A percentile compares a stretch with the other conserved stretches of the same genome.
phyloP scores from a whole-genome alignment of 2,888 invertebrate species.

The Diarsia mendica region DNA sequence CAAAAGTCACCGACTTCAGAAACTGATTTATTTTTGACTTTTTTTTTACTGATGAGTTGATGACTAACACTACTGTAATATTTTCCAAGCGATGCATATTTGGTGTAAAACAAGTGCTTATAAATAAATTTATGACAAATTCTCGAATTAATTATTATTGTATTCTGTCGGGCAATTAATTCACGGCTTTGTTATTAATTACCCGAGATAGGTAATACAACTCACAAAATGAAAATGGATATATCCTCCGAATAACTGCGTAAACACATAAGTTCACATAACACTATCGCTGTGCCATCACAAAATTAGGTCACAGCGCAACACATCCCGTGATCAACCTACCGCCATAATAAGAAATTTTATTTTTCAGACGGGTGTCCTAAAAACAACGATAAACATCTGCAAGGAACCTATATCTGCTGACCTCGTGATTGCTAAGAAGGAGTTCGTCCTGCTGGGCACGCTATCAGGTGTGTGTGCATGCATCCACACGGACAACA shows the following conservation, averaged over 20 bases:
- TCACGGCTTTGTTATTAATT: neutral
- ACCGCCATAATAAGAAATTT: neutral
- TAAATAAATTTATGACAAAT: slow-evolving; percentile 15
- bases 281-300: neutral
- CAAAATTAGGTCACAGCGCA: neutral
- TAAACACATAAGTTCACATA: neutral
- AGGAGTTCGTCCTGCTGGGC: slow-evolving; percentile 85
- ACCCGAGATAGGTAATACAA: neutral
- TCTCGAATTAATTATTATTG: neutral
- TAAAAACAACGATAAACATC: slow-evolving; percentile 79
- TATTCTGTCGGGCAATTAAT: neutral
- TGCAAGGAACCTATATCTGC: slow-evolving; percentile 87
- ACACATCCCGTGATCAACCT: neutral
- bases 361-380: slow-evolving; percentile 84
- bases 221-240: neutral
- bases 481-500: slow-evolving; percentile 86
- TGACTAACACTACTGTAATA: slow-evolving; percentile 19
- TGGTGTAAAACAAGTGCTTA: neutral
- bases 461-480: slow-evolving; percentile 91
- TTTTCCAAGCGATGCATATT: neutral
- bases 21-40: too few relatives aligned
- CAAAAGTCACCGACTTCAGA: too few relatives aligned
- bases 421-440: slow-evolving; percentile 83
- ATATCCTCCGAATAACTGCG: neutral
- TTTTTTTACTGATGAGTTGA: too few relatives aligned